Base-by-base conservation (phyloP, 2,888 invertebrate genomes). In the Eupithecia abbreviata region DNA sequence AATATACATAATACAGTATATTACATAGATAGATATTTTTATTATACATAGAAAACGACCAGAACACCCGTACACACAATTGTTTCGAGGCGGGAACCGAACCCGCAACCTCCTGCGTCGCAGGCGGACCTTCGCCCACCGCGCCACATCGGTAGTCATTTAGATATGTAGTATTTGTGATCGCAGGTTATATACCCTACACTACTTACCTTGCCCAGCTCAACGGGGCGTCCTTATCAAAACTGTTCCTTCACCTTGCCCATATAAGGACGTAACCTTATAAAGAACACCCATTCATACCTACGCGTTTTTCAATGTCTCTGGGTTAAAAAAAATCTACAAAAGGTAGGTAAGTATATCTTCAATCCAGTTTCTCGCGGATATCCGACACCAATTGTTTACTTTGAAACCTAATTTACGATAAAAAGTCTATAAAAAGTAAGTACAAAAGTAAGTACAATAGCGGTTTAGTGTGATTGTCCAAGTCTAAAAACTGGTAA, bases 341-440 rank as follows among this genome's bases (percentile, higher is more conserved):
- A 45, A 30, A 30, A 30, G 30, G 30, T 30, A 30, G 30, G 45
- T 30, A 30, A 1, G 45, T 4, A 6, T 45, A 7, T 45, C 51
- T 77, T 73, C 72, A 65, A 51, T 66, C 49, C 70, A 47, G 66
- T 75, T 55, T 68, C 62, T 45, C 43, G 42, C 77, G 77, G 77
- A 77, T 75, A 75, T 77, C 75, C 75, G 74, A 45, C 43, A 41
- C 18, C 51, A 71, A 47, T 74, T 55, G 45, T 68, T 30, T n/a
- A 43, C 15, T 45, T 45, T 18, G 67, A 6, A 66, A 42, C n/a
- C 5, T 45, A 68, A 43, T 68, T 43, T n/a, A 68, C 66, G 69
- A 75, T 78, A 76, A 78, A 71, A 78, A 73, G 65, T 45, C 73
- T 41, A 66, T 77, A 72, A 75, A 74, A 71, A 73, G 71, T 7